A percentile compares a stretch with the other conserved stretches of the same genome.
phyloP scores from a whole-genome alignment of 2,888 invertebrate species.

The Corbicula japonica region DNA sequence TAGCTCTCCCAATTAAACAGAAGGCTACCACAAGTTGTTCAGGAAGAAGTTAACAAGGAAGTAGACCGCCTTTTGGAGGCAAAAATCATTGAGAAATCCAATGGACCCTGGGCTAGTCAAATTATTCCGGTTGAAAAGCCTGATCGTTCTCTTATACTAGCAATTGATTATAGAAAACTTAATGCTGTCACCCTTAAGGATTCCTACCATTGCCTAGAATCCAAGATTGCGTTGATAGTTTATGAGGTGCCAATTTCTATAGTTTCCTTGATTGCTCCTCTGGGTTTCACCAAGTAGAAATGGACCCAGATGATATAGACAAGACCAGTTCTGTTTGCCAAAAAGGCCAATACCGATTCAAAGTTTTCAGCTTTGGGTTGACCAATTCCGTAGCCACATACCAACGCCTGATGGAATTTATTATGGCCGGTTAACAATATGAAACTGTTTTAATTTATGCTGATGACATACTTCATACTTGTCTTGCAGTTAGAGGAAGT shows the following conservation, averaged over 20 bases:
- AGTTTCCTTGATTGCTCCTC: not conserved
- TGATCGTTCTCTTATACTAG: too few relatives aligned
- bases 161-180: slow-evolving; percentile 1
- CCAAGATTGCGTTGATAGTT: not conserved
- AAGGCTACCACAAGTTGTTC: too few relatives aligned
- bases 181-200: slow-evolving; percentile 2
- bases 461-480: slow-evolving; percentile 18
- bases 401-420: slow-evolving; percentile 16
- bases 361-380: slow-evolving; percentile 2
- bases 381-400: not conserved
- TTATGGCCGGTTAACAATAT: slow-evolving; percentile 9
- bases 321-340: not conserved
- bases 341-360: not conserved
- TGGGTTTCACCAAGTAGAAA: slow-evolving; percentile 3
- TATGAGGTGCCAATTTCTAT: too few relatives aligned
- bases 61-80: too few relatives aligned
- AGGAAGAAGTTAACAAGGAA: too few relatives aligned
- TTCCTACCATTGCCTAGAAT: not conserved
- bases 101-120: too few relatives aligned
- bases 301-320: slow-evolving; percentile 5
- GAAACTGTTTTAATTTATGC: not conserved
- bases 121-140: too few relatives aligned
- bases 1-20: too few relatives aligned
- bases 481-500: too few relatives aligned
- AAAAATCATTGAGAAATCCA: too few relatives aligned